phyloP scores from a whole-genome alignment of 2,797 vertebrate genomes.

The Gymnoscopelus microlampas region DNA sequence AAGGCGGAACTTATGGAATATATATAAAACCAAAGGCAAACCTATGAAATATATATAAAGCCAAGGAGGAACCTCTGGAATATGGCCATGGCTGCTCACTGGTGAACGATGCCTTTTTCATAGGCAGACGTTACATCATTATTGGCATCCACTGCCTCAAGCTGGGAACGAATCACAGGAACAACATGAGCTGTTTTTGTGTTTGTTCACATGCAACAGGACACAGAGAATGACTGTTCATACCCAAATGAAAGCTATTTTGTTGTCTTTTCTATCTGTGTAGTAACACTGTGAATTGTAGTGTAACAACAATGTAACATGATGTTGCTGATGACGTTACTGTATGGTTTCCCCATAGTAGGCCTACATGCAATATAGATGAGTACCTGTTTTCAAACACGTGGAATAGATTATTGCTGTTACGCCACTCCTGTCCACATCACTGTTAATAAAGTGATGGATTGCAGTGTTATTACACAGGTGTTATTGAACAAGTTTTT shows the following conservation, averaged over 20 bases:
- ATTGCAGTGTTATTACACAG: constrained; percentile 71
- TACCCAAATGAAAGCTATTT: constrained; percentile 30
- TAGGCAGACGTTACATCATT: constrained; percentile 33
- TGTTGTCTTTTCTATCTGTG: constrained; percentile 70
- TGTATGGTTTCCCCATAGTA: constrained; percentile 35
- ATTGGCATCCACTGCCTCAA: constrained; percentile 5
- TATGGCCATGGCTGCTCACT: constrained; percentile 28
- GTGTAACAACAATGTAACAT: constrained; percentile 62
- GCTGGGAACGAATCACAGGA: constrained; percentile 20
- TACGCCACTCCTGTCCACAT: constrained; percentile 46
- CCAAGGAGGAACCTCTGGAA: constrained; percentile 39
- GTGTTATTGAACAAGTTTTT: constrained; percentile 36
- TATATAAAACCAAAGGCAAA: constrained; percentile 24
- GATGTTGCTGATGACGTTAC: constrained; percentile 48
- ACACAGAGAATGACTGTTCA: constrained; percentile 50
- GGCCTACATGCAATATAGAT: constrained; percentile 27
- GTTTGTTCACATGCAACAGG: constrained; percentile 30
- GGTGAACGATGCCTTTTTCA: constrained; percentile 22
- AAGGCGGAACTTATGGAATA: constrained; percentile 36
- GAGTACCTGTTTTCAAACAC: not conserved
- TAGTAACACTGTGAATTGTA: constrained; percentile 76
- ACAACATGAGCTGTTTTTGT: constrained; percentile 29
- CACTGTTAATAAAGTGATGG: constrained; percentile 47
- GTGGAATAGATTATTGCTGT: constrained; percentile 47
- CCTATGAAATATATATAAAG: constrained; percentile 43